These are phyloP conservation scores for Lycopodina hypogea DNA, from an alignment of 37 sponge, comb jelly and placozoan genomes.

Conservation along the genomic window DNA sequence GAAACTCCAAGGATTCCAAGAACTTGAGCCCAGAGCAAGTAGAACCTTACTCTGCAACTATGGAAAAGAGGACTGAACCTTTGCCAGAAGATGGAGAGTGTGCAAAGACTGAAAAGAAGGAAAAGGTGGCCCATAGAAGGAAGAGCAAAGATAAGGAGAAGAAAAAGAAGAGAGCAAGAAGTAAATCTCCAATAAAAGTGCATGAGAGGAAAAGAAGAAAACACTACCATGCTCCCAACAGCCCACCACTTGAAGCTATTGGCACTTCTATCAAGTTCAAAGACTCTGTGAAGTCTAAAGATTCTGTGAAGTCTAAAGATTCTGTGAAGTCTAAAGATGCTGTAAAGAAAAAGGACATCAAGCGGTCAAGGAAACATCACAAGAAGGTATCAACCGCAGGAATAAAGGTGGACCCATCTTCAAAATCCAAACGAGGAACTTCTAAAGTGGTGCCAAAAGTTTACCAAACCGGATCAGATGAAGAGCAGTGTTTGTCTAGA, in stretches of 20 bases:
- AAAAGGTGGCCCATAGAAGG: slow-evolving; percentile 12
- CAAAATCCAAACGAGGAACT: background rate
- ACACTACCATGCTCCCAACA: slow-evolving; percentile 21
- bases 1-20: slow-evolving; percentile 5
- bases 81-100: background rate
- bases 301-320: background rate
- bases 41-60: slow-evolving; percentile 19
- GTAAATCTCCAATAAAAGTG: slow-evolving; percentile 18
- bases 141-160: slow-evolving; percentile 21
- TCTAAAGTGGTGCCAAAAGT: slow-evolving; percentile 13
- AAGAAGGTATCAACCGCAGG: background rate
- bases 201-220: slow-evolving; percentile 8
- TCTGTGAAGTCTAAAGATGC: background rate
- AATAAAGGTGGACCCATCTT: background rate
- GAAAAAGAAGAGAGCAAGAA: slow-evolving; percentile 10
- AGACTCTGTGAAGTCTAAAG: background rate
- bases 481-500: background rate
- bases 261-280: too few relatives aligned
- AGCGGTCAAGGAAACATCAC: slow-evolving; percentile 7
- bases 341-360: background rate
- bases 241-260: background rate
- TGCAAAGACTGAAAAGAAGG: background rate
- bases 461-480: slow-evolving; percentile 14
- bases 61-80: background rate
- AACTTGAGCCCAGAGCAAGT: slow-evolving; percentile 23